These are phyloP conservation scores for Drosophila neutralis DNA, from an alignment of 2,888 invertebrate species.

Conservation along the genomic window DNA sequence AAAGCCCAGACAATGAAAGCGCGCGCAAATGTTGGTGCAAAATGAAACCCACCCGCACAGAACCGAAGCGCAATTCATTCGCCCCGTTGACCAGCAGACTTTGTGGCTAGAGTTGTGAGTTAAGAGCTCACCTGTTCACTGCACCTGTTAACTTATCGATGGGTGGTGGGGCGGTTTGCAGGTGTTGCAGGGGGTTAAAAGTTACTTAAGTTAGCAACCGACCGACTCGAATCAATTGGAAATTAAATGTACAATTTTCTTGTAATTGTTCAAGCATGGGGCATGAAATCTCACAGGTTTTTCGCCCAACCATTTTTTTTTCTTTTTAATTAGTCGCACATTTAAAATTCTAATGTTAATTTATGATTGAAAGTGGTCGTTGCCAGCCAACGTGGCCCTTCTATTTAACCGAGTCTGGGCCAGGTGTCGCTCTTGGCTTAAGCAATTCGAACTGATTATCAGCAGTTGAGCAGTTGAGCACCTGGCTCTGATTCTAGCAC, in stretches of 20 bases:
- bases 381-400: conserved; percentile 59
- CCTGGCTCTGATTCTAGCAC: conserved; percentile 17
- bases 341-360: conserved; percentile 80
- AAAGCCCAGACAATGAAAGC: conserved; percentile 14
- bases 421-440: conserved; percentile 65
- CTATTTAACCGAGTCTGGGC: conserved; percentile 57
- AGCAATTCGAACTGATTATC: conserved; percentile 67
- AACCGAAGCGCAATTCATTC: conserved; percentile 47
- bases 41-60: conserved; percentile 35
- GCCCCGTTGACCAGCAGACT: conserved; percentile 33
- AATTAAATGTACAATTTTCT: conserved; percentile 70
- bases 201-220: conserved; percentile 46
- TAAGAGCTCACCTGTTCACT: conserved; percentile 37
- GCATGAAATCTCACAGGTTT: conserved; percentile 80
- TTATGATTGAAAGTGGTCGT: conserved; percentile 77
- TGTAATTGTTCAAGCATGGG: conserved; percentile 63
- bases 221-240: conserved; percentile 36
- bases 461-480: conserved; percentile 32
- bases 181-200: conserved; percentile 2
- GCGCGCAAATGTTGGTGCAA: conserved; percentile 11
- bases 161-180: not conserved
- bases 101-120: conserved; percentile 7
- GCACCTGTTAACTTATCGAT: conserved; percentile 12
- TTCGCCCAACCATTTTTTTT: conserved; percentile 9
- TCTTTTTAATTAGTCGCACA: conserved; percentile 68